Conservation (phyloP, 1,140 invertebrate genomes). For the Plectus sambesii region DNA sequence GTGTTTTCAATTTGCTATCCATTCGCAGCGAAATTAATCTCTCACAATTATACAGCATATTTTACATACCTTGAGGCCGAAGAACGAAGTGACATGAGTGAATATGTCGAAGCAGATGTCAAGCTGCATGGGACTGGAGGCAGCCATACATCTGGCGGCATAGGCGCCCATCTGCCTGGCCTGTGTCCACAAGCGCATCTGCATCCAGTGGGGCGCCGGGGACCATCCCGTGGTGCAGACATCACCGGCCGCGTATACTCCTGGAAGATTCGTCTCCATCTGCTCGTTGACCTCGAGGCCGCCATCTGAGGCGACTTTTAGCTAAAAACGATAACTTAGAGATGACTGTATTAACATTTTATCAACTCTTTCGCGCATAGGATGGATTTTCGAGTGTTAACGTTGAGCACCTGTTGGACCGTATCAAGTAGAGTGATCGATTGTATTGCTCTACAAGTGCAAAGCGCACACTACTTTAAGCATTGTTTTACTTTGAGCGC, state of each 20-base stretch:
- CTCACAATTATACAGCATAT: constrained; percentile 11
- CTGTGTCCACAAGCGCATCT: constrained; percentile 94
- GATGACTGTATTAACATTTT: constrained; percentile 5
- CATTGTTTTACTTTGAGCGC: constrained; percentile 25
- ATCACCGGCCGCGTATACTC: constrained; percentile 90
- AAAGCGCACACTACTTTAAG: constrained; percentile 21
- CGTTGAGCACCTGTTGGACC: constrained; percentile 10
- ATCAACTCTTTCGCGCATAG: not conserved
- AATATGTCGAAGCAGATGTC: constrained; percentile 97
- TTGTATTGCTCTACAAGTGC: constrained; percentile 31
- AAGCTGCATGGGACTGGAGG: constrained; percentile 54
- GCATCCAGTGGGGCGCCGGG: constrained; percentile 64
- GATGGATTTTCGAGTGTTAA: not conserved
- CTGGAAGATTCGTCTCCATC: constrained; percentile 64
- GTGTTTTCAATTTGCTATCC: constrained; percentile 1
- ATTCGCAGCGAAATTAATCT: constrained; percentile 2
- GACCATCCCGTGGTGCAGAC: constrained; percentile 70
- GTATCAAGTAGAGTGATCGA: constrained; percentile 43
- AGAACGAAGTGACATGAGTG: constrained; percentile 85
- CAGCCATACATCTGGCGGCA: constrained; percentile 72
- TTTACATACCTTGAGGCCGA: constrained; percentile 70
- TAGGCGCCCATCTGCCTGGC: constrained; percentile 91
- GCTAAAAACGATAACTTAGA: constrained; percentile 16
- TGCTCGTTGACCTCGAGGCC: constrained; percentile 66
- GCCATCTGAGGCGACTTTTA: constrained; percentile 48